Conservation (phyloP, 2,113 vertebrate genomes). For the mouse (Mus musculus) region DNA sequence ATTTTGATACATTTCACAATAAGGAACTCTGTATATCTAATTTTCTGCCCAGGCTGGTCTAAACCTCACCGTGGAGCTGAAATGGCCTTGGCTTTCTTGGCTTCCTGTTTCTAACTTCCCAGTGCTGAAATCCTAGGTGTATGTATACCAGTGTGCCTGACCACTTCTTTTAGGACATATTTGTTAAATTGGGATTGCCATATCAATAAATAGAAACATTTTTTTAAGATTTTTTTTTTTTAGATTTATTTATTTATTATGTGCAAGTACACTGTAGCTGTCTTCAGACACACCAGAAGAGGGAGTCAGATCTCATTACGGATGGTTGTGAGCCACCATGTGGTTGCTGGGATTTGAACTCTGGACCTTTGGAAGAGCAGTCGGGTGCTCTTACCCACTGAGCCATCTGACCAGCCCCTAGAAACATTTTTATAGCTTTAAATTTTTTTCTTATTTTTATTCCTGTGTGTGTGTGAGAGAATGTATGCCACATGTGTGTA, state of each 20-base stretch:
- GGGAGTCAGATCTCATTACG: too few relatives aligned
- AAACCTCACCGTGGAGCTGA: not conserved
- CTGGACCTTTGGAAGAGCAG: too few relatives aligned
- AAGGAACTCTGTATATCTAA: not conserved
- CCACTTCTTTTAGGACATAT: not conserved
- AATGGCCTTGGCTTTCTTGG: not conserved
- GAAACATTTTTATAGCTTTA: conserved; percentile 13
- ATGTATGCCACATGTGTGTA: not conserved
- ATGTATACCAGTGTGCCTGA: too few relatives aligned
- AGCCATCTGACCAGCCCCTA: not conserved
- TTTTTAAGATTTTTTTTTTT: not conserved
- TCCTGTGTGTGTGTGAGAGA: too few relatives aligned
- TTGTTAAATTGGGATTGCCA: not conserved
- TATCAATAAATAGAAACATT: not conserved
- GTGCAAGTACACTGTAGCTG: too few relatives aligned
- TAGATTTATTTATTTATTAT: too few relatives aligned
- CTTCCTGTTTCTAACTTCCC: not conserved
- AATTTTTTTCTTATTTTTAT: not conserved
- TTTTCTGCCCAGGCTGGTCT: not conserved
- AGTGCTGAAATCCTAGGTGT: too few relatives aligned
- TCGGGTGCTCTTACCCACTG: too few relatives aligned
- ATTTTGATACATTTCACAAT: conserved; percentile 4
- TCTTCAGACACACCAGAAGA: too few relatives aligned
- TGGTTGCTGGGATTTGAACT: too few relatives aligned
- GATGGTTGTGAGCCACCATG: too few relatives aligned